Percentiles rank a stretch among this genome's conserved stretches.
phyloP scores from a whole-genome alignment of 2,113 vertebrate species.

The Colossoma macropomum region DNA sequence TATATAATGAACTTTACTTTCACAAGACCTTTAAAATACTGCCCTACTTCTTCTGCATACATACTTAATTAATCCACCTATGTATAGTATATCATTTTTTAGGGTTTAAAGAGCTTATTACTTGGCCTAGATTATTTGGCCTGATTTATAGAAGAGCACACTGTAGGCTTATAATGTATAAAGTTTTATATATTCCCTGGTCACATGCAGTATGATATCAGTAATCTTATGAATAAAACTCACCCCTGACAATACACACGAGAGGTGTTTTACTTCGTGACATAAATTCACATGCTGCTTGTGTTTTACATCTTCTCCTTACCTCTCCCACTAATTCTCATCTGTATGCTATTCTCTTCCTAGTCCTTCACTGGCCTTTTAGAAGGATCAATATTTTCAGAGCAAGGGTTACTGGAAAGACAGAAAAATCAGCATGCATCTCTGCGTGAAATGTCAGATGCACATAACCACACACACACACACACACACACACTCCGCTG shows the following conservation, averaged over 20 bases:
- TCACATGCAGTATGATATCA: not conserved
- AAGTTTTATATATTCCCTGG: not conserved
- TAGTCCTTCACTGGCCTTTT: conserved; percentile 25
- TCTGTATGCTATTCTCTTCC: conserved; percentile 29
- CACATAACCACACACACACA: conserved; percentile 1
- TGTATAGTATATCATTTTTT: not conserved
- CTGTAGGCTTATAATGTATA: not conserved
- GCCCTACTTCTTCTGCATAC: not conserved
- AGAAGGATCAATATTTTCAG: conserved; percentile 35
- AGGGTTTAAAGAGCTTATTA: not conserved
- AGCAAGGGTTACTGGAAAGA: conserved; percentile 31
- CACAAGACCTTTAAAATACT: not conserved
- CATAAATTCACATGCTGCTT: not conserved
- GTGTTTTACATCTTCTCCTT: not conserved
- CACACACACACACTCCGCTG: not conserved
- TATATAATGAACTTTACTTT: not conserved
- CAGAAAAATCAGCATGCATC: conserved; percentile 35
- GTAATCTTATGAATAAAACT: not conserved
- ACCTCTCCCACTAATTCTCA: not conserved
- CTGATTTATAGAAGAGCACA: not conserved
- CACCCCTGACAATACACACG: not conserved
- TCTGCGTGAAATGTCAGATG: conserved; percentile 42
- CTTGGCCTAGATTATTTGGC: not conserved
- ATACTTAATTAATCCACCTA: not conserved
- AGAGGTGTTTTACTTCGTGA: not conserved